Evolutionary conservation across 64 coral and sea anemone genomes (phyloP).

Genomic region (Montipora efflorescens): DNA sequence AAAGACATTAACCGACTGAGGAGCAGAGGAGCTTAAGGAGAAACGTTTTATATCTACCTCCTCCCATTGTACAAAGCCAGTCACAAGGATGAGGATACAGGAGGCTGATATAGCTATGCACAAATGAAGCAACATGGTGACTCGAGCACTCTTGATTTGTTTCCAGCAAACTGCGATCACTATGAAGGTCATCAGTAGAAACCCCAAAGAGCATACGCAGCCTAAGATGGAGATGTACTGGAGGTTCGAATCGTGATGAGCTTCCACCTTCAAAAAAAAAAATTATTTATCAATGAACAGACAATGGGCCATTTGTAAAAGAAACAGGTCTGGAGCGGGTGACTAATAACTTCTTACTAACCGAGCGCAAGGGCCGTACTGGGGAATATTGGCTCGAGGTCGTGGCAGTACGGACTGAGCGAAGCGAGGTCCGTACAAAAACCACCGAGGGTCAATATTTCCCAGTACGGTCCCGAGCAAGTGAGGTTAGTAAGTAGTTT

Average conservation of each 20-base stretch:
- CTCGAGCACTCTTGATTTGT: conserved; percentile 37
- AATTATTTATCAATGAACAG: not conserved
- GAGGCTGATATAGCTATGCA: conserved; percentile 51
- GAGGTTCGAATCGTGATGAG: conserved; percentile 13
- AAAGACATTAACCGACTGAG: too few relatives aligned
- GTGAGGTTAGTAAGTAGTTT: too few relatives aligned
- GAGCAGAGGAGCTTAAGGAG: too few relatives aligned
- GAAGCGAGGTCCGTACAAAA: too few relatives aligned
- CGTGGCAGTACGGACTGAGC: too few relatives aligned
- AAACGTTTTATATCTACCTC: conserved; percentile 11
- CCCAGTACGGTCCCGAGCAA: too few relatives aligned
- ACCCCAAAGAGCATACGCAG: conserved; percentile 56
- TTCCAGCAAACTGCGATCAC: conserved; percentile 44
- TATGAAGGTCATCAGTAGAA: conserved; percentile 71
- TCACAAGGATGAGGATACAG: conserved; percentile 48
- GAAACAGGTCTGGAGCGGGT: too few relatives aligned
- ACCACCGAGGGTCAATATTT: too few relatives aligned
- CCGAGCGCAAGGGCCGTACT: too few relatives aligned
- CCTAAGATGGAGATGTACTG: conserved; percentile 50
- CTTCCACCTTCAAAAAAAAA: not conserved
- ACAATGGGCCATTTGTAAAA: not conserved
- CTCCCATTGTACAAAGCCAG: not conserved
- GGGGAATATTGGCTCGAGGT: too few relatives aligned
- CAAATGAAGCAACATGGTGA: conserved; percentile 46
- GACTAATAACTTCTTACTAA: too few relatives aligned